phyloP scores from a whole-genome alignment of 23 tunicate species.

The Trididemnum miniatum region DNA sequence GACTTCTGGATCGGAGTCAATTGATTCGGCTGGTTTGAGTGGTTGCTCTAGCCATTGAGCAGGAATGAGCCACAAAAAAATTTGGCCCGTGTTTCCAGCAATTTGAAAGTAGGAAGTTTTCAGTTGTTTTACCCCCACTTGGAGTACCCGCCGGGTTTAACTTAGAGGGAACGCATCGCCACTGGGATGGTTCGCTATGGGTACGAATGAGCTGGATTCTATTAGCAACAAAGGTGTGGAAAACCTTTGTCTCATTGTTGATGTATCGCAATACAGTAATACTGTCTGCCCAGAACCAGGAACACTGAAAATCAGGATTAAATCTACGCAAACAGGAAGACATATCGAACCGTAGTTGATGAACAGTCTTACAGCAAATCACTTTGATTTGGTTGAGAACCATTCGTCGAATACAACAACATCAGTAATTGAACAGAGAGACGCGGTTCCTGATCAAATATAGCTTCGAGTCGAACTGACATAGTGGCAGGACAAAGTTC shows the following conservation, averaged over 20 bases:
- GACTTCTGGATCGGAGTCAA: no score
- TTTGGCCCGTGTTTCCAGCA: neutral
- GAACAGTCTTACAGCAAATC: no score
- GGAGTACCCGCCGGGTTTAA: neutral
- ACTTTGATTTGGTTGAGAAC: no score
- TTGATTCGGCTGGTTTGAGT: no score
- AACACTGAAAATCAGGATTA: no score
- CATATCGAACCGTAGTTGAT: no score
- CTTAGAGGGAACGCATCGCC: neutral
- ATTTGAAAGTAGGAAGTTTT: neutral
- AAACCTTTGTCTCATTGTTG: neutral
- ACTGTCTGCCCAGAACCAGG: constrained; percentile 56
- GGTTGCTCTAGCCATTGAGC: neutral
- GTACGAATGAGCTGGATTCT: neutral
- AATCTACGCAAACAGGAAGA: no score
- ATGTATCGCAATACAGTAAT: constrained; percentile 33
- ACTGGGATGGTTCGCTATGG: neutral
- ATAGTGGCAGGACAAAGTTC: constrained; percentile 52
- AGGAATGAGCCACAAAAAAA: neutral
- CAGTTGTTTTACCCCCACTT: neutral
- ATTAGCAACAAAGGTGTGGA: neutral
- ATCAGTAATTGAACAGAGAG: neutral
- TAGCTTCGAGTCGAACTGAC: constrained; percentile 12
- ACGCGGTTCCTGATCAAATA: constrained; percentile 30
- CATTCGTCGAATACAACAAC: no score